Evolutionary conservation across 2,888 invertebrate genomes (phyloP), one percentile per base, ranked within the genome.

Genomic region (Salticus scenicus): DNA sequence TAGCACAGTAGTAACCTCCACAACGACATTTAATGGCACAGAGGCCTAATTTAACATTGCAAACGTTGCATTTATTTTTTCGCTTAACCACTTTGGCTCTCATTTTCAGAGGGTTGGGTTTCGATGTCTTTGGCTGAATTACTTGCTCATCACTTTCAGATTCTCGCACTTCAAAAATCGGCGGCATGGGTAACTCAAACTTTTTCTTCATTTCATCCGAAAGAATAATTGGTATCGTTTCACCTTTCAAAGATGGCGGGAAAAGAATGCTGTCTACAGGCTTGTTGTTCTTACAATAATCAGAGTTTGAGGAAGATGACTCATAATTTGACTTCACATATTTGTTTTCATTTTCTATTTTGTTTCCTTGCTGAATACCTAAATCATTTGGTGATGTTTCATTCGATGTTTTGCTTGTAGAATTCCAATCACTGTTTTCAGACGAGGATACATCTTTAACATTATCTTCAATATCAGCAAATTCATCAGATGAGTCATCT

Each of bases 21-120:
- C 83, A 83, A 7, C 83, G 76, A 47, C 83, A 83, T 4, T 20
- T 30, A 4, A 76, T 77, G 41, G 76, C 66, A 1, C 64, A 64
- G 31, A 83, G 33, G 0, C 71, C 83, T 24, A 83, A 42, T n/a
- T 70, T 70, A 47, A 76, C 72, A 4, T 67, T 69, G 37, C 83
- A 83, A 37, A 71, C 71, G 37, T 33, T 47, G 33, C 83, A 83
- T 17, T 31, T 28, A 17, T 5, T 4, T n/a, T 28, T 66, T 28
- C 14, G 1, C 14, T 14, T 5, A 31, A 12, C 1, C 0, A n/a
- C 31, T 31, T 66, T 66, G 66, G 31, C 30, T 30, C n/a, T 66
- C 30, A 66, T 28, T 66, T 66, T 66, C 30, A 66, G 10, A 1
- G 27, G 28, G 17, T 47, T 47, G 2, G 47, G 47, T 47, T 47